Evolutionary conservation across 2,797 vertebrate species (phyloP), one percentile per base, ranked within the genome.

Genomic region (Silurus aristotelis): DNA sequence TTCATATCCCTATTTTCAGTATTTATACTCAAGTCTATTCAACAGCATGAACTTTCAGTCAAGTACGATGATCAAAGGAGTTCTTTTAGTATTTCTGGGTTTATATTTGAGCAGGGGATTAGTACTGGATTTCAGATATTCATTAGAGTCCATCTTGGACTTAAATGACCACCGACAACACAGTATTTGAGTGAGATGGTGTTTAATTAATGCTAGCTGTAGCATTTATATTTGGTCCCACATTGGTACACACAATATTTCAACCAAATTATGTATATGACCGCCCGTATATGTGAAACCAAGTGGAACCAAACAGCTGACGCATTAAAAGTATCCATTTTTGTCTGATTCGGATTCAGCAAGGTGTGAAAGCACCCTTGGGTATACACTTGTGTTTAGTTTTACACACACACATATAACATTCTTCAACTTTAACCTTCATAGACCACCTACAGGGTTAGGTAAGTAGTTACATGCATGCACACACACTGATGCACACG

Each of bases 371-470:
- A 63, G 31, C 31, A 63, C 56, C 58, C 52, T 76, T 17, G 17
- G 52, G 15, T 1, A 31, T 5, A 31, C 25, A 56, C 58, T 46
- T 63, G 38, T 12, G 60, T 77, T 77, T 10, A 38, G 27, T 38
- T 31, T 60, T 22, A 76, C 3, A 31, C 67, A 70, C 67, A 70
- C 31, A 70, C 67, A 76, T 31, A 66, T 5, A 66, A 27, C 64
- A n/a, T 63, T 61, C 56, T 43, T 61, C 76, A 78, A 78, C 76
- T 83, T 61, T 71, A 72, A 58, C 56, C 70, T 84, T 75, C 5
- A 5, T 19, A 82, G 71, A 86, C 84, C 84, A 86, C 80, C 80
- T 68, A 86, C 63, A 48, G 63, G 52, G n/a, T 71, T 73, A 60
- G 27, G 27, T 67, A 68, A 64, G 79, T 38, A 48, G 70, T 27